These are phyloP conservation scores for Trichonephila clavipes DNA, from an alignment of 1,140 invertebrate genomes.

Conservation along the genomic window DNA sequence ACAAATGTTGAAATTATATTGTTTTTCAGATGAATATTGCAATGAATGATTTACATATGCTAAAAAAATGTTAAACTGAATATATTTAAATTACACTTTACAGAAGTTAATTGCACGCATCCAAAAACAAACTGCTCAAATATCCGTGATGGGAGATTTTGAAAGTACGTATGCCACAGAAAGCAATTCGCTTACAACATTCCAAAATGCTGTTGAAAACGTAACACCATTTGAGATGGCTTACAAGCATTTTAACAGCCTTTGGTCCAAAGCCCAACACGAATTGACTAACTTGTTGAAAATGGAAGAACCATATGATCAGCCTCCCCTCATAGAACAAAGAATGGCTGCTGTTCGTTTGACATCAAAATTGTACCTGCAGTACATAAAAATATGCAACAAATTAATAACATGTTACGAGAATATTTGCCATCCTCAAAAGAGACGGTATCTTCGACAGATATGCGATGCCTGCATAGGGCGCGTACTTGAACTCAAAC, in stretches of 20 bases:
- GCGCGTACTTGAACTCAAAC: slow-evolving; percentile 84
- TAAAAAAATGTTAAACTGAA: too few species aligned
- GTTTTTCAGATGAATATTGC: too few species aligned
- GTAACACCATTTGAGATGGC: slow-evolving; percentile 34
- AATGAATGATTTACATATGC: too few species aligned
- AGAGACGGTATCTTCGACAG: slow-evolving; percentile 89
- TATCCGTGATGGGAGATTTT: not conserved
- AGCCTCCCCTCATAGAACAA: not conserved
- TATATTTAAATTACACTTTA: too few species aligned
- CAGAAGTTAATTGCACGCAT: too few species aligned
- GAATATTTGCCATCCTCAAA: slow-evolving; percentile 95
- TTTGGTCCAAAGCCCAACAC: not conserved
- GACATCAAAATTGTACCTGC: slow-evolving; percentile 83
- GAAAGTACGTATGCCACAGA: not conserved
- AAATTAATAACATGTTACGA: slow-evolving; percentile 91
- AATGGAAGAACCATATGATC: not conserved
- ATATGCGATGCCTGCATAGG: slow-evolving; percentile 90
- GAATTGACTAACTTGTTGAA: slow-evolving; percentile 9
- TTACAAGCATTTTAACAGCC: slow-evolving; percentile 33
- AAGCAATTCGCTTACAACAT: too few species aligned
- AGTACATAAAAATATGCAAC: slow-evolving; percentile 90
- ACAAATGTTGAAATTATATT: too few species aligned
- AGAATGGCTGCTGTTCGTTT: slow-evolving; percentile 10
- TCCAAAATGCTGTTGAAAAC: not conserved
- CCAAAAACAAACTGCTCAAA: too few species aligned